A percentile compares a stretch with the other conserved stretches of the same genome.
Evolutionary conservation across 30 jellyfish, hydroid and myxozoan species (phyloP).

Genomic region (Chironex yamaguchii): DNA sequence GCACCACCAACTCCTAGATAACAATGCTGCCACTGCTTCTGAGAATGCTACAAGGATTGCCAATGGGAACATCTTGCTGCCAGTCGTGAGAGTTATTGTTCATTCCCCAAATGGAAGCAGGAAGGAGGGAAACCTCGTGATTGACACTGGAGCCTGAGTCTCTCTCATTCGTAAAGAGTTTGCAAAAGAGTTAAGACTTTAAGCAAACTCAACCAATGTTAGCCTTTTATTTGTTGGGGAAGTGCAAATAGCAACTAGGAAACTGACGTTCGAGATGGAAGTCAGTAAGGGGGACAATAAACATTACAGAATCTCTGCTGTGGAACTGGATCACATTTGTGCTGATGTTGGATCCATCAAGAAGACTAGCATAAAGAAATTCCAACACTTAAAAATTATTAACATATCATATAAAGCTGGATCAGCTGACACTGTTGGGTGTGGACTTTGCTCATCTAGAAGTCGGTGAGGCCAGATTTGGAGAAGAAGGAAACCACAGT

Average conservation of each 20-base stretch:
- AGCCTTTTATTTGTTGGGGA: neutral
- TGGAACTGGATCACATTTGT: neutral
- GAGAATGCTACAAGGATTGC: neutral
- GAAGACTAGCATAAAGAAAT: neutral
- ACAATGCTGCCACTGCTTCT: neutral
- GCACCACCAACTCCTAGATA: neutral
- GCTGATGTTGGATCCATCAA: neutral
- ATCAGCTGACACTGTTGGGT: neutral
- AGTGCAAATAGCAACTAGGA: neutral
- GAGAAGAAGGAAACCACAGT: neutral
- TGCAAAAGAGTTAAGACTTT: neutral
- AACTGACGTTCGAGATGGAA: neutral
- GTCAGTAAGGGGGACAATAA: neutral
- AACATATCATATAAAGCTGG: neutral
- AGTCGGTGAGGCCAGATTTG: neutral
- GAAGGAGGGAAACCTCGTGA: neutral
- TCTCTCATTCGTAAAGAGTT: neutral
- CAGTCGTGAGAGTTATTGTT: neutral
- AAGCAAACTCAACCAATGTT: neutral
- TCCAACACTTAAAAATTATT: neutral
- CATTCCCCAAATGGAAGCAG: neutral
- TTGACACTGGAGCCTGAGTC: neutral
- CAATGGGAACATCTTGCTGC: neutral
- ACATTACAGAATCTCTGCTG: neutral
- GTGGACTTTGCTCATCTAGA: neutral